Evolutionary conservation across 2,888 invertebrate species (phyloP).

Genomic region (Hypomecis punctinalis): DNA sequence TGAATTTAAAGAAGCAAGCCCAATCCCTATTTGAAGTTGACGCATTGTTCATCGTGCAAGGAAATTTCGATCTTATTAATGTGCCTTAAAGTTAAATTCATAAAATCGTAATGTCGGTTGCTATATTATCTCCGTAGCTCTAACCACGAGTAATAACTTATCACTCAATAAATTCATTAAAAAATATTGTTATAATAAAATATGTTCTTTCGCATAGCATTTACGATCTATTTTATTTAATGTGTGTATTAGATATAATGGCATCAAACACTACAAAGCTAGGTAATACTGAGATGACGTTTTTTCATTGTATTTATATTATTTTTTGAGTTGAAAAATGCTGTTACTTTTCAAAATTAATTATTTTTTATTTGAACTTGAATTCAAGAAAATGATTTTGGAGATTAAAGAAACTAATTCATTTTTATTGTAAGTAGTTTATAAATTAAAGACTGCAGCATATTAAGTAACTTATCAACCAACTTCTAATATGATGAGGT

Average conservation of each 20-base stretch:
- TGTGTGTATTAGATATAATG: conserved; percentile 60
- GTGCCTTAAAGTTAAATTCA: background rate
- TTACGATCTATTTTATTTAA: conserved; percentile 48
- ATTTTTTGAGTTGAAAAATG: conserved; percentile 37
- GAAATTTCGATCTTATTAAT: background rate
- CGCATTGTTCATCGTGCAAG: conserved; percentile 8
- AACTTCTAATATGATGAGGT: too few relatives aligned
- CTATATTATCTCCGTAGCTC: conserved; percentile 27
- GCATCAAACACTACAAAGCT: conserved; percentile 75
- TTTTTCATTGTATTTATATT: conserved; percentile 33
- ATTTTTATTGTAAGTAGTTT: too few relatives aligned
- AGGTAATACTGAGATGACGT: conserved; percentile 45
- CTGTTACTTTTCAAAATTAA: conserved; percentile 14
- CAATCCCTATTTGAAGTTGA: background rate
- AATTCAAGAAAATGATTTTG: too few relatives aligned
- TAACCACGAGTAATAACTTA: conserved; percentile 45
- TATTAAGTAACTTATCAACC: too few relatives aligned
- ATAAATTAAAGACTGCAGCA: too few relatives aligned
- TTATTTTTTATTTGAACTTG: too few relatives aligned
- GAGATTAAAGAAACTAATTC: too few relatives aligned
- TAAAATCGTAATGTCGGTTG: conserved; percentile 7
- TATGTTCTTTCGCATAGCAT: conserved; percentile 46
- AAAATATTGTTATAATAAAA: conserved; percentile 53
- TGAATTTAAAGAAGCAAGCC: background rate
- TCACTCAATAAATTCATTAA: conserved; percentile 52